Base-by-base conservation (phyloP, 2,888 invertebrate genomes). In the Camptogramma bilineatum region DNA sequence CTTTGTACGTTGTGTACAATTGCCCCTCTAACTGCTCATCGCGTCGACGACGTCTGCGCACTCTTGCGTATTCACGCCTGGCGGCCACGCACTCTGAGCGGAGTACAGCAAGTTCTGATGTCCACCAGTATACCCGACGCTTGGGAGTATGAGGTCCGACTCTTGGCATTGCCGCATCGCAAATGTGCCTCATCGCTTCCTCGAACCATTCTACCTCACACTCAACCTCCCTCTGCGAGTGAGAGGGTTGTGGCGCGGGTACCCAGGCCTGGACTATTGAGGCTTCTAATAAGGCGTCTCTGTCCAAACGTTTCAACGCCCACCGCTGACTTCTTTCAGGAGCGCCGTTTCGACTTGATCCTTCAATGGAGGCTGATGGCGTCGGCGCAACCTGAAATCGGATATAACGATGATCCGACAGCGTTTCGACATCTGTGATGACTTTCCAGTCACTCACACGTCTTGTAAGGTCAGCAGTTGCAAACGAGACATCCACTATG, bases 151-250 rank as follows among this genome's bases (percentile, higher is more conserved):
- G 17, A 0, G 31, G 4, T 10, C 17, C 34, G 5, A 17, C 34
- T 34, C 53, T 19, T 1, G 53, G 44, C 53, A 54, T 54, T 9
- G 44, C n/a, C 4, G 44, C 53, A 44, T 54, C 44, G 17, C 53
- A 54, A 16, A 54, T 44, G 2, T n/a, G 24, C 16, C 24, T 44
- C 44, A 54, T 44, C 5, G 21, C 24, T n/a, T 7, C 5, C 44
- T n/a, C 8, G 13, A 54, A 44, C 53, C 44, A 44, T 3, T 21
- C 10, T 16, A 44, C 53, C 17, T 54, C 24, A 10, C 9, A 9
- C 1, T 34, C 21, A 5, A 52, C 52, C 4, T 52, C 52, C 10
- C 10, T 34, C 13, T 18, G 16, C 5, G 2, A 10, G 4, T 28
- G 0, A 4, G 5, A 3, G 28, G 1, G 28, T 28, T 44, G 17